Evolutionary conservation across 92 coral and sea anemone genomes (phyloP).

Genomic region (Zoanthus sociatus): DNA sequence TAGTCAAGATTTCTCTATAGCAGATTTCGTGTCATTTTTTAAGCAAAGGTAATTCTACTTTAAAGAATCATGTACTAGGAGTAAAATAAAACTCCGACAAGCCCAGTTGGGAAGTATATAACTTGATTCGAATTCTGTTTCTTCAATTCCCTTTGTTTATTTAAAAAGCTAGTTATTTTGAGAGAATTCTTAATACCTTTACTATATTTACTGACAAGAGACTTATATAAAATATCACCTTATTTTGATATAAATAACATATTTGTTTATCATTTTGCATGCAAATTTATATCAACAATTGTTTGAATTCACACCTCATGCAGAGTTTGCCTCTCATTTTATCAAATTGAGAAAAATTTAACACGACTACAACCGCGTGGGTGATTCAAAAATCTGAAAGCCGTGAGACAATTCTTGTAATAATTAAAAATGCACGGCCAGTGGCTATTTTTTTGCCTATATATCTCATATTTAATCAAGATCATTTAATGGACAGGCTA

Average conservation of each 20-base stretch:
- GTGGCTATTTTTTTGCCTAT: no score
- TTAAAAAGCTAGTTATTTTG: conserved; percentile 14
- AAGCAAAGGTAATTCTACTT: background rate
- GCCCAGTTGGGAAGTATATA: background rate
- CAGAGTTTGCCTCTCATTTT: background rate
- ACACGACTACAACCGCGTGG: no score
- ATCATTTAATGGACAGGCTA: no score
- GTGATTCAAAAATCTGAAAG: no score
- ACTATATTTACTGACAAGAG: conserved; percentile 4
- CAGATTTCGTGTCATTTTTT: background rate
- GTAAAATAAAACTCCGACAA: background rate
- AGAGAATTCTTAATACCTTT: conserved; percentile 4
- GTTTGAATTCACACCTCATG: background rate
- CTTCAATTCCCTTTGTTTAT: background rate
- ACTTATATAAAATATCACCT: background rate
- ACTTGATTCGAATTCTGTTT: background rate
- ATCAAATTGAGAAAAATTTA: no score
- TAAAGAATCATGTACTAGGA: background rate
- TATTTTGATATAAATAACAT: background rate
- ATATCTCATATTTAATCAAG: no score
- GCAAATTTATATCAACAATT: background rate
- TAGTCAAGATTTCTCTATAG: background rate
- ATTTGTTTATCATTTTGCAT: background rate
- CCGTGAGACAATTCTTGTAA: no score
- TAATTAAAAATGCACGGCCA: no score